Conservation (phyloP, 2,113 vertebrate genomes). For the Macrotis lagotis region DNA sequence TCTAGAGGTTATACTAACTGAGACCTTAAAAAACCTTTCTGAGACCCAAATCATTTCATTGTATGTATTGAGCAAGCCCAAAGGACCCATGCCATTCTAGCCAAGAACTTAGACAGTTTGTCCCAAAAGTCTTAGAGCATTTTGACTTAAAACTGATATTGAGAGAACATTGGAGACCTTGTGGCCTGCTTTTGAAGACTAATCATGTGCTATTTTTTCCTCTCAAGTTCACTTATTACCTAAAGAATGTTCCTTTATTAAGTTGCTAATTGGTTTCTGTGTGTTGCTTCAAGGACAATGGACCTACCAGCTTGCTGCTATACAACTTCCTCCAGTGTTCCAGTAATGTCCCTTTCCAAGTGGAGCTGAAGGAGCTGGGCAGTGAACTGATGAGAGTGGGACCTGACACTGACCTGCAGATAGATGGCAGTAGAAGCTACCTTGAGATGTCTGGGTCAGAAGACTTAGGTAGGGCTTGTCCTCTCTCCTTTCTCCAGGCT, state of each 20-base stretch:
- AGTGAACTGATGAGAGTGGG: fast-evolving
- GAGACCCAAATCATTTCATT: neutral
- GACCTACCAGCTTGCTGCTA: slow-evolving; percentile 62
- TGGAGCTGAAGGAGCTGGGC: slow-evolving; percentile 72
- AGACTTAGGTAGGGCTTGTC: slow-evolving; percentile 57
- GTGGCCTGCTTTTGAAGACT: neutral
- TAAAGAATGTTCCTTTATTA: neutral
- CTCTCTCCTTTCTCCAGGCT: neutral
- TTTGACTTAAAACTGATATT: neutral
- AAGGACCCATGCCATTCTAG: too few species aligned
- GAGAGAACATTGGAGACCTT: neutral
- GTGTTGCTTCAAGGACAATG: neutral
- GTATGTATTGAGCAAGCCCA: neutral
- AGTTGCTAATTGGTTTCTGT: neutral
- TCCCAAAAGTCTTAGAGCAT: neutral
- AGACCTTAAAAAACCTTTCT: neutral
- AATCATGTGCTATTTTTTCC: neutral
- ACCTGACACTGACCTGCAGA: slow-evolving; percentile 78
- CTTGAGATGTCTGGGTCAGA: fast-evolving
- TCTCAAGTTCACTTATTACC: neutral
- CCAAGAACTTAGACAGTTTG: neutral
- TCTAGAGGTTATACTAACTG: neutral
- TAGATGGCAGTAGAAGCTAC: slow-evolving; percentile 79
- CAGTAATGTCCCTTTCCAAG: slow-evolving; percentile 51
- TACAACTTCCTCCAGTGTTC: slow-evolving; percentile 78